Conservation (phyloP, 2,113 vertebrate species). For the Leucopsar rothschildi region DNA sequence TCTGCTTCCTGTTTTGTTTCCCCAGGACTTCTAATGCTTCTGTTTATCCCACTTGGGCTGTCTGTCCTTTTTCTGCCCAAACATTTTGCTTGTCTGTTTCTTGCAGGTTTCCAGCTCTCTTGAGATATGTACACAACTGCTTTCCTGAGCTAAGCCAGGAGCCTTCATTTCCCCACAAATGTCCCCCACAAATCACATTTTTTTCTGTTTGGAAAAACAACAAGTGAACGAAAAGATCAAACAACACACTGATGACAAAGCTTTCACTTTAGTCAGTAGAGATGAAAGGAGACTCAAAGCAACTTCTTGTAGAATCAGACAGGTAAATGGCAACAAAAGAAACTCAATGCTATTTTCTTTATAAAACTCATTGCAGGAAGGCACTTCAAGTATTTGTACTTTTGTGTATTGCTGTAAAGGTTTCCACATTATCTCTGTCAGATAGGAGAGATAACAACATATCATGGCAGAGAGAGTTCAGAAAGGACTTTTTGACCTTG, state of each 20-base stretch:
- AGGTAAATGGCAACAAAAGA: background rate
- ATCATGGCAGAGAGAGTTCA: background rate
- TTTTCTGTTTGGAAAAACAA: background rate
- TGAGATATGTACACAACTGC: background rate
- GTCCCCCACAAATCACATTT: background rate
- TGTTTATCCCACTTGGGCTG: background rate
- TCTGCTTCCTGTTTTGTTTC: background rate
- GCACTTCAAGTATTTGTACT: background rate
- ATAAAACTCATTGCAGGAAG: background rate
- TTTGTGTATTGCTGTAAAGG: background rate
- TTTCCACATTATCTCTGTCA: background rate
- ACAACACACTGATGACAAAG: background rate
- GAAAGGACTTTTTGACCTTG: background rate
- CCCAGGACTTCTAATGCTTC: background rate
- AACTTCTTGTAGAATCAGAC: background rate
- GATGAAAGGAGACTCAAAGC: background rate
- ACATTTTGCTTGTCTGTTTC: background rate
- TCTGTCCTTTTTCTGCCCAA: background rate
- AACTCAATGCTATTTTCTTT: background rate
- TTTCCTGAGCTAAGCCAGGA: constrained; percentile 3
- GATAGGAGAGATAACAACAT: background rate
- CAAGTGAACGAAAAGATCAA: background rate
- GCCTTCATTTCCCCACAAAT: background rate
- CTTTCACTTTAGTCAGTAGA: background rate
- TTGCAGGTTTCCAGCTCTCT: background rate